A percentile compares a stretch with the other conserved stretches of the same genome.
These are phyloP conservation scores for Enchytraeus crypticus DNA, from an alignment of 2,888 invertebrate species.

Conservation along the genomic window DNA sequence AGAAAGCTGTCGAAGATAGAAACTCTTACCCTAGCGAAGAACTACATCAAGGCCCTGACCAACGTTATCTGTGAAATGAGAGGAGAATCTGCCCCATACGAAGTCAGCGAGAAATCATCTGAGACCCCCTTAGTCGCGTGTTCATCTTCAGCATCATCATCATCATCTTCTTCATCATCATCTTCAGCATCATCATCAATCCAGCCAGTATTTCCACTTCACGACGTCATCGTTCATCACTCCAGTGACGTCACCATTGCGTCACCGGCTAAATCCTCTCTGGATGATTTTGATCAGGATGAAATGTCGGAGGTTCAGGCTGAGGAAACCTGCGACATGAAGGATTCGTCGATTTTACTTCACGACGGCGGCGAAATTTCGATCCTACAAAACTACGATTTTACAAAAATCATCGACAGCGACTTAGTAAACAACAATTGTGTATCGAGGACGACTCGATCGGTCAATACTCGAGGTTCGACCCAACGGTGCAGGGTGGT, in stretches of 20 bases:
- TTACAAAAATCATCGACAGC: not conserved
- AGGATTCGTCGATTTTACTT: too few species aligned
- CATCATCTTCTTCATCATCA: not conserved
- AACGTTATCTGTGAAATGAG: slow-evolving; percentile 75
- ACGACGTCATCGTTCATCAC: too few species aligned
- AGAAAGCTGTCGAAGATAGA: slow-evolving; percentile 77
- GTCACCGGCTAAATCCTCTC: not conserved
- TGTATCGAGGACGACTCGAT: not conserved
- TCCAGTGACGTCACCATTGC: not conserved
- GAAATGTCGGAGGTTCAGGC: not conserved
- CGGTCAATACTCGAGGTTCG: not conserved
- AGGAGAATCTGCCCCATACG: slow-evolving; percentile 63
- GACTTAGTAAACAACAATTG: not conserved
- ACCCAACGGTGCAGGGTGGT: not conserved
- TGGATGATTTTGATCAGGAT: too few species aligned
- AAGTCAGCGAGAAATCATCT: slow-evolving; percentile 31
- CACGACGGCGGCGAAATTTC: too few species aligned
- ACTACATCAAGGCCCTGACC: slow-evolving; percentile 79
- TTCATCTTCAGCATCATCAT: not conserved
- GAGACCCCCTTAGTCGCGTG: not conserved
- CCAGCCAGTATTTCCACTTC: not conserved
- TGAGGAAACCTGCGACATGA: not conserved
- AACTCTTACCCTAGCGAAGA: slow-evolving; percentile 76
- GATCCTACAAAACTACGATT: not conserved
- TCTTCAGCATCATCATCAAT: not conserved